Evolutionary conservation across 37 sponge, comb jelly and placozoan species (phyloP), one percentile per base, ranked within the genome.

Genomic region (Geodia barretti): DNA sequence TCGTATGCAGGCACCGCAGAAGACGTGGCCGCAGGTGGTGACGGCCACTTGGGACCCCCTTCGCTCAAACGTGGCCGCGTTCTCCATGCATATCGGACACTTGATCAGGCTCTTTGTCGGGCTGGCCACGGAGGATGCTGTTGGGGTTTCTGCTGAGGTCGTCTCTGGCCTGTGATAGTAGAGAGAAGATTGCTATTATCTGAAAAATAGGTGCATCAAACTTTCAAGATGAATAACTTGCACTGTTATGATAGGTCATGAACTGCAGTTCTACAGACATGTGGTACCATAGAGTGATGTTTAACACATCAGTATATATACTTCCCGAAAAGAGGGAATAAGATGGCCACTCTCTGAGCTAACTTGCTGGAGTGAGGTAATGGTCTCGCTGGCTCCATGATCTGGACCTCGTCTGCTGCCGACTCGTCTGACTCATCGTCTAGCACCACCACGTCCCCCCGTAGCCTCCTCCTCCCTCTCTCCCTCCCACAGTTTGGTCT

Each of bases 21-120:
- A 92, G 7, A 92, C 32, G 39, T 92, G 92, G 40, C 92, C 92
- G 84, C 92, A 92, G 2, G 62, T 58, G 1, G 92, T 92, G 0
- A 81, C 30, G 8, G 84, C 85, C n/a, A 92, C 21, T 14, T 71
- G 37, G 37, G 84, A 80, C 58, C 92, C 89, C n/a, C 61, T 29
- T 2, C 28, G 21, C 31, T 72, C 70, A 80, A 92, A 92, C 71
- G 80, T 66, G 14, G 39, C 33, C 9, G 64, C 83, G 20, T 59
- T 82, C 29, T 91, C 91, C 74, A 91, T 60, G 47, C 91, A 91
- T 0, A 91, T 60, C 8, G 91, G 91, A 65, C 91, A 91, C 0
- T 28, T 59, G n/a, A 91, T 60, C 23, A 41, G 41, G 66, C 24
- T 4, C 0, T 76, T 73, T 17, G 34, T 32, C 14, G 54, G 54